Conservation (phyloP, 2,797 vertebrate genomes). For the Oryzias dopingdopingensis region DNA sequence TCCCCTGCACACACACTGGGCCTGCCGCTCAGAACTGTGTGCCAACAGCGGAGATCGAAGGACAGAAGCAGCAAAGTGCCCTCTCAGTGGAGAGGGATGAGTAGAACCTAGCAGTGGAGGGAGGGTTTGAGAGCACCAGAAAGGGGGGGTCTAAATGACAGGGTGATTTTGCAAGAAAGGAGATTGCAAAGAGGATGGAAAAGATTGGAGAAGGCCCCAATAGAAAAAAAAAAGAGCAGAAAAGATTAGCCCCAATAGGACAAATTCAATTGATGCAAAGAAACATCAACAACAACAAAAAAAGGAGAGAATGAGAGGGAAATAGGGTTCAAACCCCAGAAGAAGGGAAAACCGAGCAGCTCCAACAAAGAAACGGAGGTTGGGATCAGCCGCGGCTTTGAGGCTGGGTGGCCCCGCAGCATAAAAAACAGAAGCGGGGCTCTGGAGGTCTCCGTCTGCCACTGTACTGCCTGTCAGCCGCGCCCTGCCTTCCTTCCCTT, state of each 20-base stretch:
- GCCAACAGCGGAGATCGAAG: constrained; percentile 80
- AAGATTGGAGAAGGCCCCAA: constrained; percentile 38
- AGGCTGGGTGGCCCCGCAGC: constrained; percentile 61
- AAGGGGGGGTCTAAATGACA: constrained; percentile 31
- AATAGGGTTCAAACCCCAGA: constrained; percentile 48
- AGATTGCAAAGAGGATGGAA: constrained; percentile 43
- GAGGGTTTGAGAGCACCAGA: constrained; percentile 29
- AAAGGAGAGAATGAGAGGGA: constrained; percentile 38
- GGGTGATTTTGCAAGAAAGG: constrained; percentile 38
- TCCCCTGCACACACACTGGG: constrained; percentile 71
- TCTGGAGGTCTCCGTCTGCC: constrained; percentile 53
- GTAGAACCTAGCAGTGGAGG: constrained; percentile 27
- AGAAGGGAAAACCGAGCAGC: constrained; percentile 49
- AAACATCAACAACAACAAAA: constrained; percentile 30
- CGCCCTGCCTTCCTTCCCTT: constrained; percentile 38
- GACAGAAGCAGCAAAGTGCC: constrained; percentile 75
- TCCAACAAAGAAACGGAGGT: constrained; percentile 62
- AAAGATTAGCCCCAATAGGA: constrained; percentile 62
- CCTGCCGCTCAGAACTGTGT: constrained; percentile 72
- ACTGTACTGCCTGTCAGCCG: constrained; percentile 63
- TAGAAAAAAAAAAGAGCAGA: constrained; percentile 42
- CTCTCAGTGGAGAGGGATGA: constrained; percentile 60
- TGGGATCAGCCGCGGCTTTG: constrained; percentile 50
- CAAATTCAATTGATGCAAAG: constrained; percentile 50
- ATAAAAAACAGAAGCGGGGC: constrained; percentile 40